Evolutionary conservation across 2,888 invertebrate genomes (phyloP).

Genomic region (Pemphredon lugubris): DNA sequence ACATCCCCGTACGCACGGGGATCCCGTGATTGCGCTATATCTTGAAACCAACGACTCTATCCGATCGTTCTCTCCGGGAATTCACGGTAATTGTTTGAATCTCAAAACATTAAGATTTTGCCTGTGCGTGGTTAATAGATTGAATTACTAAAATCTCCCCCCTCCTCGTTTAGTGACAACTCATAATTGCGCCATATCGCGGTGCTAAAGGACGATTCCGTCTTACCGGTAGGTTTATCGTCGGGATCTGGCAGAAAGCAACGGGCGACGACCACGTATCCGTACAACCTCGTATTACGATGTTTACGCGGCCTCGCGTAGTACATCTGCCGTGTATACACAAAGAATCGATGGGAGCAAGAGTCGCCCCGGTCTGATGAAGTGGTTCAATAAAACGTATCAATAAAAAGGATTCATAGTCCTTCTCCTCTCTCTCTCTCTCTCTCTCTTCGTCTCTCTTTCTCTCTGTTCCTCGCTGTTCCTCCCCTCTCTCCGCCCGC

Average conservation of each 20-base stretch:
- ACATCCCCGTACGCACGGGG: too few relatives aligned
- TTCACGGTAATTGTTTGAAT: too few relatives aligned
- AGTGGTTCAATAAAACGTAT: constrained; percentile 63
- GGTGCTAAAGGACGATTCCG: background rate
- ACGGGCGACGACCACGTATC: constrained; percentile 4
- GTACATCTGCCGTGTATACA: constrained; percentile 2
- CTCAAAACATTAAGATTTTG: too few relatives aligned
- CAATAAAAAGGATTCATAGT: constrained; percentile 65
- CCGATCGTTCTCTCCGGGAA: too few relatives aligned
- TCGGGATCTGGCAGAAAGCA: constrained; percentile 13
- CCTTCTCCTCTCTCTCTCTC: too few relatives aligned
- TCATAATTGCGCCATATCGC: constrained; percentile 38
- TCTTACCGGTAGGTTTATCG: constrained; percentile 34
- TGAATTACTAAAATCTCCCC: too few relatives aligned
- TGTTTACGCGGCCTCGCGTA: constrained; percentile 20
- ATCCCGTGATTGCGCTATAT: too few relatives aligned
- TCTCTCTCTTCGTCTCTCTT: too few relatives aligned
- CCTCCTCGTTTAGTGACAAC: too few relatives aligned
- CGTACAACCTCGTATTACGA: constrained; percentile 8
- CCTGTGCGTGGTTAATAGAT: constrained; percentile 6
- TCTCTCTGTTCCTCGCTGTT: too few relatives aligned
- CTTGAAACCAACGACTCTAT: too few relatives aligned
- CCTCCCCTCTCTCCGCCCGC: too few relatives aligned
- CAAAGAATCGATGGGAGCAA: constrained; percentile 15
- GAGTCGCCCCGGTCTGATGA: constrained; percentile 45